Evolutionary conservation across 2,888 invertebrate genomes (phyloP).

Genomic region (Lysandra bellargus): DNA sequence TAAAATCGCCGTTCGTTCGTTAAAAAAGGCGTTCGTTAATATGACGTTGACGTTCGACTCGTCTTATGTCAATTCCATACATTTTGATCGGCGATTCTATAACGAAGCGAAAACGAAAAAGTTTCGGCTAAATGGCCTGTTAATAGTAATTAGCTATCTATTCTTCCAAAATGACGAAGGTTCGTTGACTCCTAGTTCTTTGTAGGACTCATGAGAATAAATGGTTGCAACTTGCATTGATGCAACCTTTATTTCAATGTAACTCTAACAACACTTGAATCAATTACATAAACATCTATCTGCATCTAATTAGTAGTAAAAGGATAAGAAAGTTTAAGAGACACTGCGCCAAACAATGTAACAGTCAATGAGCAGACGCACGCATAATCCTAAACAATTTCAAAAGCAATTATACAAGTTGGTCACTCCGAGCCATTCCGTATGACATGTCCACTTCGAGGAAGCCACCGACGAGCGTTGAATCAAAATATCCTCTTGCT

Average conservation of each 20-base stretch:
- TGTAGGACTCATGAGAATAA: no score
- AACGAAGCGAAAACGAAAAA: no score
- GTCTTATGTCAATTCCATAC: no score
- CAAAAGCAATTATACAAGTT: slow-evolving; percentile 42
- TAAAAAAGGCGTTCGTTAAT: no score
- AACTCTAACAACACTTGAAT: not conserved
- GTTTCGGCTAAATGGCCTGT: no score
- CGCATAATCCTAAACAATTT: slow-evolving; percentile 38
- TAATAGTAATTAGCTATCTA: no score
- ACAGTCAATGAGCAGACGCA: slow-evolving; percentile 30
- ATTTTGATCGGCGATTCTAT: no score
- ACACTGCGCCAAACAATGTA: not conserved
- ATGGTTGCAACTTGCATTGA: no score
- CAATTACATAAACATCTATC: not conserved
- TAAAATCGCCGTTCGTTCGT: no score
- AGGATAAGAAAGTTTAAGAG: slow-evolving; percentile 29
- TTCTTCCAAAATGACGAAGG: no score
- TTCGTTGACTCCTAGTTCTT: no score
- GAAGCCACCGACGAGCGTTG: slow-evolving; percentile 69
- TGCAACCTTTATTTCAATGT: not conserved
- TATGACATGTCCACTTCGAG: slow-evolving; percentile 65
- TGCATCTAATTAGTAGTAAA: not conserved
- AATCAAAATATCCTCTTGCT: slow-evolving; percentile 72
- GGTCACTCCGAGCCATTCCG: slow-evolving; percentile 47
- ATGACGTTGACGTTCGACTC: no score